Percentiles rank a stretch among this genome's conserved stretches.
Evolutionary conservation across 2,797 vertebrate species (phyloP).

Genomic region (Tolypeutes matacus): DNA sequence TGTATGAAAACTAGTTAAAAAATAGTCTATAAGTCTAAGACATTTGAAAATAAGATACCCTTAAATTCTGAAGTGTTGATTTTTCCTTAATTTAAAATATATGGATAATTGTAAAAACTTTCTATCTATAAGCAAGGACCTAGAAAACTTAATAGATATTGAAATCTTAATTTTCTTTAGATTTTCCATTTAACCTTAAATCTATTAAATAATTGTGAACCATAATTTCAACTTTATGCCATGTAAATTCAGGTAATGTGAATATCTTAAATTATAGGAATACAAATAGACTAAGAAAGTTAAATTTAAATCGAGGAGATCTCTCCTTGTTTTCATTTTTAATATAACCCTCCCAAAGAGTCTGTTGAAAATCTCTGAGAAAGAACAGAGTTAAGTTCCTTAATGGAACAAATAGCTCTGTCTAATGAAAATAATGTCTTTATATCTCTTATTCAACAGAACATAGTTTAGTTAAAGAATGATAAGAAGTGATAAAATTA

Average conservation of each 20-base stretch:
- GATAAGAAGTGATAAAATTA: conserved; percentile 24
- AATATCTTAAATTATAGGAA: conserved; percentile 32
- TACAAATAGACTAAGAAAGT: conserved; percentile 57
- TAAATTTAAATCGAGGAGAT: conserved; percentile 43
- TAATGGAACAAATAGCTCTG: conserved; percentile 42
- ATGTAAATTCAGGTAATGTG: background rate
- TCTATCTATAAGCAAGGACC: background rate
- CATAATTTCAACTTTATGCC: conserved; percentile 1
- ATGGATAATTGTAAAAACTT: background rate
- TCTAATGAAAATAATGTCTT: conserved; percentile 56
- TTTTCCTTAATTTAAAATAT: background rate
- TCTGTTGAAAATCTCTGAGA: conserved; percentile 39
- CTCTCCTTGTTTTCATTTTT: conserved; percentile 50
- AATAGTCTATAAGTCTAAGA: background rate
- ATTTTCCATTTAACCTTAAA: conserved; percentile 10
- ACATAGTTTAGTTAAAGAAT: conserved; percentile 42
- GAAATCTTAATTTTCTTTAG: conserved; percentile 47
- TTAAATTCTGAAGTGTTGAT: background rate
- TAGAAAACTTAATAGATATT: background rate
- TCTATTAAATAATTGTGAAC: conserved; percentile 24
- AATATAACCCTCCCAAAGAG: background rate
- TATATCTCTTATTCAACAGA: conserved; percentile 33
- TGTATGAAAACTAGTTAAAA: background rate
- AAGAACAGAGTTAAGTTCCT: conserved; percentile 22
- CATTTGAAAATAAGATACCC: background rate